Evolutionary conservation across 2,113 vertebrate genomes (phyloP).

Genomic region (Uropsilus gracilis): DNA sequence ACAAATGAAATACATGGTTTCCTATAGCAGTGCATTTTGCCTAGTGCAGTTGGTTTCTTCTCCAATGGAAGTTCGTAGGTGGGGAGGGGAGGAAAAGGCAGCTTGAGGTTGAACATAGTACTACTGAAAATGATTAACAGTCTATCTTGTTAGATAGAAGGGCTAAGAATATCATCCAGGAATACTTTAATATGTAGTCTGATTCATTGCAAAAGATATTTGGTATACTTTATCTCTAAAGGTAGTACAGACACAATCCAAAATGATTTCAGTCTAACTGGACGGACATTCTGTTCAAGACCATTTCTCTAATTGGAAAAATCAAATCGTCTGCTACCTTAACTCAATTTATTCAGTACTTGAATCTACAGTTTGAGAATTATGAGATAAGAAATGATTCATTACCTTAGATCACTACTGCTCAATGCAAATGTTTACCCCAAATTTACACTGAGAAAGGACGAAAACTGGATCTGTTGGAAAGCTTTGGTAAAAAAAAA

Average conservation of each 20-base stretch:
- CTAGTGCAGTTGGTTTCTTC: not conserved
- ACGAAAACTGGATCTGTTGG: not conserved
- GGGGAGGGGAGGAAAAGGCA: too few species aligned
- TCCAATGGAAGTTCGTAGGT: not conserved
- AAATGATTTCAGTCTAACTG: not conserved
- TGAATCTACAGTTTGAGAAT: not conserved
- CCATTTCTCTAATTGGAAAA: not conserved
- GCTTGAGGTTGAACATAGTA: not conserved
- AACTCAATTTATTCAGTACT: not conserved
- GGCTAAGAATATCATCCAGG: not conserved
- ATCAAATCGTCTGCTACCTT: not conserved
- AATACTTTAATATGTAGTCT: not conserved
- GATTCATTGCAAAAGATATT: not conserved
- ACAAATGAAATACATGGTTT: not conserved
- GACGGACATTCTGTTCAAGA: not conserved
- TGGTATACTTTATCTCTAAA: not conserved
- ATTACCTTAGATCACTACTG: not conserved
- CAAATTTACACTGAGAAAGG: not conserved
- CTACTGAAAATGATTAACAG: not conserved
- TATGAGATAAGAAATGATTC: not conserved
- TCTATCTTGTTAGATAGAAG: not conserved
- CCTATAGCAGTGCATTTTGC: not conserved
- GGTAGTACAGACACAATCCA: not conserved
- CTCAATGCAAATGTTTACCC: not conserved
- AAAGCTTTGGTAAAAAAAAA: not conserved